A percentile compares a stretch with the other conserved stretches of the same genome.
phyloP scores from a whole-genome alignment of 1,140 invertebrate genomes.

The Popillia japonica region DNA sequence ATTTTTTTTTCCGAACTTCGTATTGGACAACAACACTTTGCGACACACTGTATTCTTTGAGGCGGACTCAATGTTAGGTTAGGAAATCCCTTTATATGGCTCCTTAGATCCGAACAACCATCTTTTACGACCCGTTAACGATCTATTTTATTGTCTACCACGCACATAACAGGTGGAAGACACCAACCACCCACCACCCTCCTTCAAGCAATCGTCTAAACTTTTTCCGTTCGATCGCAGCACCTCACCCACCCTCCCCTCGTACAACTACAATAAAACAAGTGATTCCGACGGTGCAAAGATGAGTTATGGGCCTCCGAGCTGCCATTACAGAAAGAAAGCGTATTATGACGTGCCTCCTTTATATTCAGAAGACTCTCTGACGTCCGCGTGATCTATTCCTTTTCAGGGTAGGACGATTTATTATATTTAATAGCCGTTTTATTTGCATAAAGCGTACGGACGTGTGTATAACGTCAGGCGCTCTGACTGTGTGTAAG shows the following conservation, averaged over 20 bases:
- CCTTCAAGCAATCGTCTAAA: background rate
- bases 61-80: too few species aligned
- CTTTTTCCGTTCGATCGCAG: background rate
- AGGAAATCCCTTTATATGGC: too few species aligned
- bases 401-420: conserved; percentile 15
- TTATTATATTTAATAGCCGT: conserved; percentile 30
- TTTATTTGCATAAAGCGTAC: background rate
- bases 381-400: conserved; percentile 10
- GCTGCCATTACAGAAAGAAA: background rate
- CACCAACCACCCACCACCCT: background rate
- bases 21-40: too few species aligned
- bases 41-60: too few species aligned
- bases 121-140: too few species aligned
- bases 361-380: conserved; percentile 27
- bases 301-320: conserved; percentile 1
- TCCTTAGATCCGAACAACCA: too few species aligned
- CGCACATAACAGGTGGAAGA: background rate
- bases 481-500: too few species aligned
- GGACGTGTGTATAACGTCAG: background rate
- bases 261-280: background rate
- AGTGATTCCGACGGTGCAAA: conserved; percentile 10
- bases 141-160: too few species aligned
- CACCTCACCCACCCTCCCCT: background rate
- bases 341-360: conserved; percentile 5
- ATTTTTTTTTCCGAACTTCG: too few species aligned